These are phyloP conservation scores for Campylomormyrus tamandua DNA, from an alignment of 2,113 vertebrate genomes.

Conservation along the genomic window DNA sequence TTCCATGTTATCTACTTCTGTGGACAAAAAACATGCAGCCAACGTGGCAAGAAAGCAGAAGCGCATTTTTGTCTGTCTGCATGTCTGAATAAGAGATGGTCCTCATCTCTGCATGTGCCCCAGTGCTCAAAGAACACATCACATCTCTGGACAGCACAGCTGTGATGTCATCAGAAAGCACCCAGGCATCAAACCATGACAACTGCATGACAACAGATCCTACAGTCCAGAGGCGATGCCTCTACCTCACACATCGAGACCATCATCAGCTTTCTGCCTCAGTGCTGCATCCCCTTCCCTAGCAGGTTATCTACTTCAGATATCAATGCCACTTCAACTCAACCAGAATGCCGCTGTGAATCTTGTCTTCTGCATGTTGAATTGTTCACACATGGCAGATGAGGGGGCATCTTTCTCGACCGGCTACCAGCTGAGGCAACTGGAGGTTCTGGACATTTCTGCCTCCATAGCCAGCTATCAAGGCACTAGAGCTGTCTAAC, in stretches of 20 bases:
- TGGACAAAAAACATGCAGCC: background rate
- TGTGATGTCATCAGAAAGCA: background rate
- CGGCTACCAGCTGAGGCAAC: background rate
- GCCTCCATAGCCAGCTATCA: background rate
- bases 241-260: background rate
- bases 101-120: background rate
- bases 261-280: background rate
- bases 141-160: background rate
- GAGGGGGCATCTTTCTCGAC: background rate
- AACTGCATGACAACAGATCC: background rate
- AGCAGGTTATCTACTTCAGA: background rate
- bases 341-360: background rate
- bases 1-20: background rate
- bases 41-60: background rate
- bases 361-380: background rate
- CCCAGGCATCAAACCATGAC: background rate
- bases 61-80: background rate
- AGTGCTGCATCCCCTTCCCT: background rate
- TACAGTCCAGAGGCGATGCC: background rate
- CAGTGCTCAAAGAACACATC: background rate
- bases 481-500: background rate
- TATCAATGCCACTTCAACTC: background rate
- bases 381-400: background rate
- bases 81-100: background rate
- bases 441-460: background rate